Conservation (phyloP, 1,140 invertebrate genomes). For the Trichoplusia ni region DNA sequence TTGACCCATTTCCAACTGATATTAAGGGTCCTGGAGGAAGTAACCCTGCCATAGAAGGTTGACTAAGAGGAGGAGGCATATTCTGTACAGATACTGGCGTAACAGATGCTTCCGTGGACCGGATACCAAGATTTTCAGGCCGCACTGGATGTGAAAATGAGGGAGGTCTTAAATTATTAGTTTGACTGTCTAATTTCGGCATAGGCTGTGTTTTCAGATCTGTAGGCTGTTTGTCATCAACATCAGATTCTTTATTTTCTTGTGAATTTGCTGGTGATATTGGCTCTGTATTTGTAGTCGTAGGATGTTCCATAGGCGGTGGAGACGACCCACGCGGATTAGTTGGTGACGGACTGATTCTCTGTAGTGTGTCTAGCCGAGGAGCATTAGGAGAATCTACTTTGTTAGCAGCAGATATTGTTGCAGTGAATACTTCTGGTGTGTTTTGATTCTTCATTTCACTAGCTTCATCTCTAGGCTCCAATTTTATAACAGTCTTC, state of each 20-base stretch:
- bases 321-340: conserved; percentile 66
- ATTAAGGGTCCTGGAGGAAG: conserved; percentile 82
- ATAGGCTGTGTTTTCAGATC: conserved; percentile 72
- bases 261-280: conserved; percentile 72
- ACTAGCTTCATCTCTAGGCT: conserved; percentile 82
- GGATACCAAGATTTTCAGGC: conserved; percentile 71
- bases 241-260: conserved; percentile 71
- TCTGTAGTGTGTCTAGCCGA: conserved; percentile 67
- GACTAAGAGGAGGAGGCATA: conserved; percentile 77
- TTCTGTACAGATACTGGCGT: conserved; percentile 60
- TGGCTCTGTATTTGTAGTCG: conserved; percentile 65
- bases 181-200: conserved; percentile 70
- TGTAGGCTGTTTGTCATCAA: conserved; percentile 74
- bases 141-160: conserved; percentile 74
- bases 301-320: conserved; percentile 75
- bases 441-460: conserved; percentile 81
- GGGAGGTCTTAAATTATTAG: conserved; percentile 66
- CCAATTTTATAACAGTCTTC: conserved; percentile 82
- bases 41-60: conserved; percentile 80
- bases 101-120: conserved; percentile 58
- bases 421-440: conserved; percentile 76
- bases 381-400: conserved; percentile 71
- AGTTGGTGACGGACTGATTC: conserved; percentile 74
- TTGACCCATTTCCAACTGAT: conserved; percentile 80
- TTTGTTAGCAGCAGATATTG: conserved; percentile 71